These are phyloP conservation scores for Chauna torquata DNA, from an alignment of 2,113 vertebrate species.

Conservation along the genomic window DNA sequence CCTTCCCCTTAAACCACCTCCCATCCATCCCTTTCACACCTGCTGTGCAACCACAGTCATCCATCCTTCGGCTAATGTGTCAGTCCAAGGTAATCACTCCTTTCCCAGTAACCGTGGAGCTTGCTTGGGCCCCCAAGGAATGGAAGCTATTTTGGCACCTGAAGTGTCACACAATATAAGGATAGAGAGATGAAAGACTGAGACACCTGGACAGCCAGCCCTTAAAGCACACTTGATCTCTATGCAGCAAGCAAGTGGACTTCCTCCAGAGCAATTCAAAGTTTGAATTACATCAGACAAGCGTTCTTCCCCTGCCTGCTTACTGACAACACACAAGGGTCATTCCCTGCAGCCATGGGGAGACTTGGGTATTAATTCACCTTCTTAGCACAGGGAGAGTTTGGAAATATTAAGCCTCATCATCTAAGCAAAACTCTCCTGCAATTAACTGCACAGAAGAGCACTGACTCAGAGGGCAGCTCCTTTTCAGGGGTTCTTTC, in stretches of 20 bases:
- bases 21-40: neutral
- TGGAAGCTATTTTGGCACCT: conserved; percentile 4
- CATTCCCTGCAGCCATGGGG: conserved; percentile 6
- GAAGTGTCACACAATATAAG: conserved; percentile 6
- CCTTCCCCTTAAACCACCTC: conserved; percentile 12
- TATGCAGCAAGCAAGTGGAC: neutral
- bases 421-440: conserved; percentile 6
- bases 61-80: neutral
- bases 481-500: conserved; percentile 47
- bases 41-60: neutral
- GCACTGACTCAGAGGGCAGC: conserved; percentile 31
- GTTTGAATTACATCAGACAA: conserved; percentile 11
- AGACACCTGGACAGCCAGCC: neutral
- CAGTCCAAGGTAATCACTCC: conserved; percentile 22
- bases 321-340: conserved; percentile 37
- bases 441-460: conserved; percentile 26
- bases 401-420: conserved; percentile 28
- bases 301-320: neutral
- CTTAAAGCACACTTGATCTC: neutral
- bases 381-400: conserved; percentile 30
- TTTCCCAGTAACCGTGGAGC: neutral
- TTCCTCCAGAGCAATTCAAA: conserved; percentile 45
- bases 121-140: neutral
- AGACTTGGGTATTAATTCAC: conserved; percentile 62
- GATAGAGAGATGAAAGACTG: neutral